Conservation (phyloP, 2,797 vertebrate genomes). For the Neostethus bicornis region DNA sequence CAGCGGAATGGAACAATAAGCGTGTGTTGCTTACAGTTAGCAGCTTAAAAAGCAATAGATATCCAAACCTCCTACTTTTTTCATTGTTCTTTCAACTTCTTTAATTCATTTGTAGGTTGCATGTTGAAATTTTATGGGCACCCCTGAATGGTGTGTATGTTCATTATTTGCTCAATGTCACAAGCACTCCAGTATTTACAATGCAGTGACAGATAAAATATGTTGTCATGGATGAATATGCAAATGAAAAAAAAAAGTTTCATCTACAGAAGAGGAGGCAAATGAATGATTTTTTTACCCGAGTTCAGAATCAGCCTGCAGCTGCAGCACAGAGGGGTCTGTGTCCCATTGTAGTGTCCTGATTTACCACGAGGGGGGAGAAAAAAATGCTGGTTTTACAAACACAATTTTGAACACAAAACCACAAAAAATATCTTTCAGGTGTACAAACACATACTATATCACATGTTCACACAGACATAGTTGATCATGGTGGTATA, state of each 20-base stretch:
- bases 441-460: constrained; percentile 12
- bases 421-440: background rate
- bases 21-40: no score
- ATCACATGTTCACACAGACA: constrained; percentile 9
- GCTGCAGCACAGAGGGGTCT: constrained; percentile 98
- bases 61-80: no score
- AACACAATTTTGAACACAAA: constrained; percentile 23
- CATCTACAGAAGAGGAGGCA: constrained; percentile 70
- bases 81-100: no score
- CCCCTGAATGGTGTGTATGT: no score
- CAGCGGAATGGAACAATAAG: no score
- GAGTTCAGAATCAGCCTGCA: constrained; percentile 97
- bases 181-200: background rate
- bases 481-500: constrained; percentile 28
- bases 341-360: constrained; percentile 99
- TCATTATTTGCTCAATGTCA: background rate
- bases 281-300: no score
- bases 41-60: no score
- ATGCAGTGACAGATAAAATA: constrained; percentile 26
- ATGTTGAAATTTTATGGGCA: no score
- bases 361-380: constrained; percentile 77
- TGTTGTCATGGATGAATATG: background rate
- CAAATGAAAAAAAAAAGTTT: no score
- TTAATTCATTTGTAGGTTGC: no score
- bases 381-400: constrained; percentile 84